These are phyloP conservation scores for Xiphydria camelus DNA, from an alignment of 2,888 invertebrate genomes.

Conservation along the genomic window DNA sequence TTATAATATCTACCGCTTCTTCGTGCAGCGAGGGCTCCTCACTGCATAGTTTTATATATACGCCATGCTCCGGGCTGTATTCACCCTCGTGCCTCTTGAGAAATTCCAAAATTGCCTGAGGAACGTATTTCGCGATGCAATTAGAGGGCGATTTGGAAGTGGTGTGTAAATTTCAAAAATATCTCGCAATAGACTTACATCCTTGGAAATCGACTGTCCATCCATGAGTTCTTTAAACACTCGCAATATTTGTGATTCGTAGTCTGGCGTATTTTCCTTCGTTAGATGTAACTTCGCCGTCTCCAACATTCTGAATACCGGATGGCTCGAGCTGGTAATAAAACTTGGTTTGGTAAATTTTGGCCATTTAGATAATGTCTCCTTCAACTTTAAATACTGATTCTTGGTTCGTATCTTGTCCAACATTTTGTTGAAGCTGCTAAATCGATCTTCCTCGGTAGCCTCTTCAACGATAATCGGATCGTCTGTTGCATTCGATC, in stretches of 20 bases:
- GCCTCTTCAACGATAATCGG: slow-evolving; percentile 19
- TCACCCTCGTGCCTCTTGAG: slow-evolving; percentile 28
- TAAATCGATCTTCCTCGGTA: slow-evolving; percentile 40
- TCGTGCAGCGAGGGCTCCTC: slow-evolving; percentile 35
- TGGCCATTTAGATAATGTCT: slow-evolving; percentile 38
- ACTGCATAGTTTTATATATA: slow-evolving; percentile 43
- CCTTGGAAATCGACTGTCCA: slow-evolving; percentile 26
- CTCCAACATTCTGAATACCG: slow-evolving; percentile 29
- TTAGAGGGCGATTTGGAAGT: slow-evolving; percentile 2
- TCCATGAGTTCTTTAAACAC: slow-evolving; percentile 45
- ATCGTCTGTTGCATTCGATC: too few relatives aligned
- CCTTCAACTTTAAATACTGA: slow-evolving; percentile 39
- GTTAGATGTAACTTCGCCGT: slow-evolving; percentile 30
- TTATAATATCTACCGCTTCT: slow-evolving; percentile 44
- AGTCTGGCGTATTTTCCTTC: slow-evolving; percentile 25
- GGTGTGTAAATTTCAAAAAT: slow-evolving; percentile 6
- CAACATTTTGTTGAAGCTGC: slow-evolving; percentile 34
- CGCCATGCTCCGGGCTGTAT: slow-evolving; percentile 35
- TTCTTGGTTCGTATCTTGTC: slow-evolving; percentile 31
- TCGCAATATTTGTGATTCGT: slow-evolving; percentile 33
- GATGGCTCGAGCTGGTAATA: slow-evolving; percentile 34
- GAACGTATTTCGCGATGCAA: too few relatives aligned
- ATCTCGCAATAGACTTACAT: slow-evolving; percentile 37
- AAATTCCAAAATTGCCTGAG: slow-evolving; percentile 42
- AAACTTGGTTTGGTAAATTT: slow-evolving; percentile 33